These are phyloP conservation scores for Eudasyphora cyanicolor DNA, from an alignment of 2,888 invertebrate species.

Conservation along the genomic window DNA sequence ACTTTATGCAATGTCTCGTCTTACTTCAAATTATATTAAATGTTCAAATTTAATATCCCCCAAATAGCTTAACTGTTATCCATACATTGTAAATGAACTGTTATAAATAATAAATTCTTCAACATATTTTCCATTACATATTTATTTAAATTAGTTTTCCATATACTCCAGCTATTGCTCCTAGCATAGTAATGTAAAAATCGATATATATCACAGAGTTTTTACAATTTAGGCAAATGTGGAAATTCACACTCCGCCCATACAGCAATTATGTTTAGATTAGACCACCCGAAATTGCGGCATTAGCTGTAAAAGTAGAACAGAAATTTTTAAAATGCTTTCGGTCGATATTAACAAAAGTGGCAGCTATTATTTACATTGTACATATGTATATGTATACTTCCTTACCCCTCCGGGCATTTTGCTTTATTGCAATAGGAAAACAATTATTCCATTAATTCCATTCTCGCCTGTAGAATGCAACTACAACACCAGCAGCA, in stretches of 20 bases:
- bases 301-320: background rate
- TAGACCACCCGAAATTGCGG: background rate
- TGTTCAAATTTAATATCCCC: too few relatives aligned
- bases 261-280: background rate
- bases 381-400: too few relatives aligned
- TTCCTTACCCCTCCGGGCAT: background rate
- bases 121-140: background rate
- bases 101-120: too few relatives aligned
- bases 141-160: too few relatives aligned
- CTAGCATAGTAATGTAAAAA: too few relatives aligned
- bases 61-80: too few relatives aligned
- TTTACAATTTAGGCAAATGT: too few relatives aligned
- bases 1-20: too few relatives aligned
- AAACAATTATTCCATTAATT: conserved; percentile 27
- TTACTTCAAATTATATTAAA: too few relatives aligned
- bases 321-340: background rate
- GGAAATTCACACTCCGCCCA: background rate
- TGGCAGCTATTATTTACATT: conserved; percentile 8
- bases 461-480: conserved; percentile 14
- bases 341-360: background rate
- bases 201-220: too few relatives aligned
- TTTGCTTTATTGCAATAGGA: background rate
- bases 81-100: background rate
- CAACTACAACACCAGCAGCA: background rate
- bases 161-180: too few relatives aligned